A percentile compares a stretch with the other conserved stretches of the same genome.
Evolutionary conservation across 1,140 invertebrate genomes (phyloP).

Genomic region (Drosophila orena): DNA sequence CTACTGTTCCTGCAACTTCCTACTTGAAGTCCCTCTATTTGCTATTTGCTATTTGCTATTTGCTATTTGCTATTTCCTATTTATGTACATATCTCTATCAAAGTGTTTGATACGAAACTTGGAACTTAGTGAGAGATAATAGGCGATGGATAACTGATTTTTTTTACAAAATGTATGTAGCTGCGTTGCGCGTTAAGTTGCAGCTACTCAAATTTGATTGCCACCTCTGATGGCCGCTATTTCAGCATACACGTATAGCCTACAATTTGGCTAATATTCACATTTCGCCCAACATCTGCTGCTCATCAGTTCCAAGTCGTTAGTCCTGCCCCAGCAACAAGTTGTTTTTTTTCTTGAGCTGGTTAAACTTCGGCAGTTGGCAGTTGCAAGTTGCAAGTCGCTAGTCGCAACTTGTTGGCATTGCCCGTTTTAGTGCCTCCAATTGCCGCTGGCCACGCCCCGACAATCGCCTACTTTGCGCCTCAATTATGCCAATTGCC

Average conservation of each 20-base stretch:
- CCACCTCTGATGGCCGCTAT: conserved; percentile 21
- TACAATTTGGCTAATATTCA: background rate
- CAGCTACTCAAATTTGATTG: conserved; percentile 29
- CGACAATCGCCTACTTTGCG: conserved; percentile 68
- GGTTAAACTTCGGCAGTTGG: conserved; percentile 33
- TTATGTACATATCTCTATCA: too few species aligned
- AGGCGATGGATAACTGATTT: too few species aligned
- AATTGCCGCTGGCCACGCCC: conserved; percentile 51
- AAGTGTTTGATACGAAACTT: too few species aligned
- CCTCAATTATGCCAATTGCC: conserved; percentile 81
- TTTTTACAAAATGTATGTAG: background rate
- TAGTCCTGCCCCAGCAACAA: conserved; percentile 27
- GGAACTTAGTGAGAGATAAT: too few species aligned
- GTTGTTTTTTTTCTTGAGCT: conserved; percentile 11
- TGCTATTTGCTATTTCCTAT: too few species aligned
- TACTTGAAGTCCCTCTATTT: background rate
- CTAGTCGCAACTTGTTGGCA: conserved; percentile 53
- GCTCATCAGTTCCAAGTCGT: conserved; percentile 19
- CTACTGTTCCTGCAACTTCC: conserved; percentile 3
- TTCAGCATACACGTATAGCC: background rate
- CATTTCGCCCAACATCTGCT: conserved; percentile 3
- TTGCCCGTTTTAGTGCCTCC: conserved; percentile 49
- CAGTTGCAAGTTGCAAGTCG: conserved; percentile 7
- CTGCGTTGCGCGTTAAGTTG: conserved; percentile 10
- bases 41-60: too few species aligned